Base-by-base conservation (phyloP, 2,888 invertebrate genomes). In the Heliothis peltigera region DNA sequence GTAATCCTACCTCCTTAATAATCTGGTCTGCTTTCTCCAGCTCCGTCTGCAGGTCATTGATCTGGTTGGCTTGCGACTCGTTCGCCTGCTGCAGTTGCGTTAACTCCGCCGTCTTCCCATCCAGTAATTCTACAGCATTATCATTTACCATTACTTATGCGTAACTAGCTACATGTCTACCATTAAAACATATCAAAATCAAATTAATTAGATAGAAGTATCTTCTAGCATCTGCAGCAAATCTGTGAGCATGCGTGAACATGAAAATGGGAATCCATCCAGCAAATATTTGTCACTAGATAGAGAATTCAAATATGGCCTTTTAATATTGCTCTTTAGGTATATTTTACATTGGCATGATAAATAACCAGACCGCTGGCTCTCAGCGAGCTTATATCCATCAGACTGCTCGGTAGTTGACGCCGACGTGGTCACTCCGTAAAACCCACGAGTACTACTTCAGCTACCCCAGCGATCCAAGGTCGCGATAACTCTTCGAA, bases 1-100 rank as follows among this genome's bases (percentile, higher is more conserved):
- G 2, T 17, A 12, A 6, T n/a, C 39, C 57, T 62, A 92, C 92
- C 85, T 91, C 88, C 64, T 86, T 81, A 5, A 78, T 73, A 39
- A 83, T 47, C 0, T 71, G 49, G 15, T 87, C 83, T 0, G 86
- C 77, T 19, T 80, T 84, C 8, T 78, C 70, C 15, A 90, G 65
- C 15, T 88, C 83, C 0, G 80, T 79, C n/a, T 70, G 72, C 12
- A 92, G 77, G 7, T 76, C 62, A 4, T 39, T 42, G 15, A 86
- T 79, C 3, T 81, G 77, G 1, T 58, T 59, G 42, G 84, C 84
- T 8, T 84, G 86, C 15, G 58, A 43, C 12, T 75, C 79, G 47
- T 84, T 82, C 46, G 79, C 71, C n/a, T 70, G 72, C 42, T 82
- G 84, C 28, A 74, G 55, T 18, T 72, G 61, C 5, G 19, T 15